Evolutionary conservation across 2,888 invertebrate species (phyloP), one percentile per base, ranked within the genome.

Genomic region (Scaptomyza polygonia): DNA sequence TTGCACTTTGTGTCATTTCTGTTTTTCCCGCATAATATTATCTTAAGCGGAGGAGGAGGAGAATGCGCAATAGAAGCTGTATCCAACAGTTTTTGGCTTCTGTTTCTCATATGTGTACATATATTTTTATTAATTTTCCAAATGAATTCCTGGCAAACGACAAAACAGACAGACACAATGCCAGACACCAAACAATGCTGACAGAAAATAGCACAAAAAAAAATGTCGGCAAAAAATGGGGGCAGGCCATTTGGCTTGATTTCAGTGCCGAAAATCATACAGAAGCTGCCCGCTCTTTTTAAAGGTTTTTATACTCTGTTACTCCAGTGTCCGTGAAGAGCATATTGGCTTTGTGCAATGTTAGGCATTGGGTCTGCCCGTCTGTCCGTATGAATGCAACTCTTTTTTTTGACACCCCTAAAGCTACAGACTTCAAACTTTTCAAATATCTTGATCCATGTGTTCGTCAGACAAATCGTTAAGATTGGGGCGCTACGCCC

Each of bases 71-170:
- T 25, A 27, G 64, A 16, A 14, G 16, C 40, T 43, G 39, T 27
- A 25, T 7, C 27, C 32, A 32, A 51, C 9, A 34, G 45, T 29
- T 42, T 14, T 25, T 42, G 44, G 32, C 32, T 47, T 25, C 58
- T 27, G 55, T 52, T 57, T 43, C 48, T 18, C 32, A 48, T 11
- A 25, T 34, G 4, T 8, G 47, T 53, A 14, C 39, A 61, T 79
- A 70, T 77, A 80, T 74, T 82, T 83, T 75, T 78, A 86, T 82
- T 78, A 73, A 89, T 88, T 88, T 88, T 88, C 88, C 88, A 86
- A 88, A 85, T 89, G 89, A 88, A 78, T 88, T 88, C 79, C 73
- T 71, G 64, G 55, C 73, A 79, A 16, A 74, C 47, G 61, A 54
- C 62, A 70, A 63, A 64, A 34, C 39, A 48, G 53, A 66, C 47